phyloP scores from a whole-genome alignment of 2,888 invertebrate species.

The Eupelmus urozonus region DNA sequence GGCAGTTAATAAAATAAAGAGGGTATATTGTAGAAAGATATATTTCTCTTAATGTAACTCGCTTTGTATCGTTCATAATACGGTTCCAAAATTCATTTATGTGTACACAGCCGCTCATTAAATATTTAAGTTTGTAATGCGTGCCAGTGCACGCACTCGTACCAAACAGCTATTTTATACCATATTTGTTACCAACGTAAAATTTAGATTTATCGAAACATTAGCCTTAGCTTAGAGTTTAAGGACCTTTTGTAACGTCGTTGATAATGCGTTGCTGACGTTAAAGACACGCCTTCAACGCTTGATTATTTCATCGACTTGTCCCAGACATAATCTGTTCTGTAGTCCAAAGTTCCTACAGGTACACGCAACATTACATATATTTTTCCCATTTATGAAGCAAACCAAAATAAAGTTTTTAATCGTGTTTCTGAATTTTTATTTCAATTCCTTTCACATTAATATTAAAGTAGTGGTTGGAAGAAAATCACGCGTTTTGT shows the following conservation, averaged over 20 bases:
- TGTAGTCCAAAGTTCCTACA: slow-evolving; percentile 76
- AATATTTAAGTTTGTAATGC: slow-evolving; percentile 51
- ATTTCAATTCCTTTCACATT: slow-evolving; percentile 11
- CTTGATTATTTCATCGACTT: slow-evolving; percentile 65
- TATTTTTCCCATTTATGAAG: slow-evolving; percentile 75
- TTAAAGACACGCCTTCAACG: slow-evolving; percentile 51
- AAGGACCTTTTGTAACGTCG: slow-evolving; percentile 64
- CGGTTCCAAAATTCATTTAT: slow-evolving; percentile 34
- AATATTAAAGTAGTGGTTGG: too few relatives aligned
- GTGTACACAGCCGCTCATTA: slow-evolving; percentile 35
- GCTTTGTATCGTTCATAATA: slow-evolving; percentile 5
- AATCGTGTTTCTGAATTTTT: slow-evolving; percentile 60
- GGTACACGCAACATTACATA: slow-evolving; percentile 71
- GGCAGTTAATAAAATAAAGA: slow-evolving; percentile 16
- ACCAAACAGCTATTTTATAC: slow-evolving; percentile 73
- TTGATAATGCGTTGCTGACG: slow-evolving; percentile 61
- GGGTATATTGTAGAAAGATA: slow-evolving; percentile 7
- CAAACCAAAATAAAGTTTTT: slow-evolving; percentile 76
- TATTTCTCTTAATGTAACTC: slow-evolving; percentile 27
- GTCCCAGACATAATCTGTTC: slow-evolving; percentile 73
- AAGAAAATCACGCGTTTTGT: too few relatives aligned
- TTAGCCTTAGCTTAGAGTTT: slow-evolving; percentile 69
- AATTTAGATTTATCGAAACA: slow-evolving; percentile 67
- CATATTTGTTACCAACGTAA: slow-evolving; percentile 75
- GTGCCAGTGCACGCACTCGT: slow-evolving; percentile 58